phyloP scores from a whole-genome alignment of 1,140 invertebrate genomes.

The Tetramorium simillimum region DNA sequence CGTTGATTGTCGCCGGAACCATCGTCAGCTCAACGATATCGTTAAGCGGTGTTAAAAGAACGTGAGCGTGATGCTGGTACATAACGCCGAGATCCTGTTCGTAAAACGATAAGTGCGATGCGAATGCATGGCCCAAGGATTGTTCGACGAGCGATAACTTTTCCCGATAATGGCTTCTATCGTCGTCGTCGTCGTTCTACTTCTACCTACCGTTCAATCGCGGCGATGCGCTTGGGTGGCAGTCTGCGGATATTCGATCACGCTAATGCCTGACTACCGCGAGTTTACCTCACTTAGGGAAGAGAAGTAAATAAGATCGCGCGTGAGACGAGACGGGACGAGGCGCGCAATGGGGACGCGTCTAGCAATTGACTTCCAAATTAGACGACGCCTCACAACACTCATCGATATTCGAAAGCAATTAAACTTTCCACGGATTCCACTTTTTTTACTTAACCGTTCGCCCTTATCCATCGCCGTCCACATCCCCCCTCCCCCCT shows the following conservation, averaged over 20 bases:
- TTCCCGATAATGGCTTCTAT: constrained; percentile 69
- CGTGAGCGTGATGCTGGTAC: constrained; percentile 41
- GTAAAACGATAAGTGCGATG: constrained; percentile 53
- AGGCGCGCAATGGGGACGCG: constrained; percentile 27
- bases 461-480: constrained; percentile 6
- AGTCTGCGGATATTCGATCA: constrained; percentile 52
- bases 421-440: constrained; percentile 67
- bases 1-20: background rate
- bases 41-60: constrained; percentile 29
- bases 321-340: constrained; percentile 3
- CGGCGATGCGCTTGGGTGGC: constrained; percentile 40
- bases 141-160: constrained; percentile 68
- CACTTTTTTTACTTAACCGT: constrained; percentile 40
- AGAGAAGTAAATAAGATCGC: constrained; percentile 66
- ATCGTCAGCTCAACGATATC: constrained; percentile 14
- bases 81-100: constrained; percentile 33
- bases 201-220: constrained; percentile 42
- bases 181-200: constrained; percentile 56
- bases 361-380: constrained; percentile 67
- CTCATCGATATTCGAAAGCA: constrained; percentile 73
- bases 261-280: constrained; percentile 27
- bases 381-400: constrained; percentile 53
- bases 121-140: constrained; percentile 52
- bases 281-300: constrained; percentile 9
- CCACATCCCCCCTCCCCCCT: no score